Conservation (phyloP, 2,888 invertebrate genomes). For the Omphaloscelis lunosa region DNA sequence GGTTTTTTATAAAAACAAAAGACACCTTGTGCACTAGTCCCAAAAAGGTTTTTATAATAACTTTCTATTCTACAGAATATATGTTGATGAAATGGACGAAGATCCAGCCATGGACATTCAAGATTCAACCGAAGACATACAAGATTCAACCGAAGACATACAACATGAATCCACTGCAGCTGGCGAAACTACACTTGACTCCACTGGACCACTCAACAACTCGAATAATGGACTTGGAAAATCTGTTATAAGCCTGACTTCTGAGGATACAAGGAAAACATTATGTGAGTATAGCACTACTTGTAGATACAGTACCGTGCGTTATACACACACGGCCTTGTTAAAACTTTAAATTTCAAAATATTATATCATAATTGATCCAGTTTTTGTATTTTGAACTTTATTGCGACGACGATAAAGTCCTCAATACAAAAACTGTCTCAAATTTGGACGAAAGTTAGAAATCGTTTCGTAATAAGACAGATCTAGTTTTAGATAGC, state of each 20-base stretch:
- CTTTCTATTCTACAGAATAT: constrained; percentile 44
- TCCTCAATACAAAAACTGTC: not conserved
- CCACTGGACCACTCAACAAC: not conserved
- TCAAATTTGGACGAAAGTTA: not conserved
- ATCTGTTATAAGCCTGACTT: not conserved
- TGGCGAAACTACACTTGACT: not conserved
- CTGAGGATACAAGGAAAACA: constrained; percentile 1
- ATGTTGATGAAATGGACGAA: constrained; percentile 27
- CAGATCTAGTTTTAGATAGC: not conserved
- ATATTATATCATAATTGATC: not conserved
- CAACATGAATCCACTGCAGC: not conserved
- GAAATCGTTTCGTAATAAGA: not conserved
- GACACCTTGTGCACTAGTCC: no score
- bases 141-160: not conserved
- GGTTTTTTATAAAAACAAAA: not conserved
- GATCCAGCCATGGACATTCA: not conserved
- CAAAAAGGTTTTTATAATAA: not conserved
- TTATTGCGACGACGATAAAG: not conserved
- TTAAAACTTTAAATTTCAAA: not conserved
- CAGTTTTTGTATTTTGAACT: not conserved
- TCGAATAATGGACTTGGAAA: constrained; percentile 2
- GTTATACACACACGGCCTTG: not conserved
- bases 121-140: not conserved
- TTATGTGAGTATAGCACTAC: constrained; percentile 25
- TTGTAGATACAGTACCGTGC: not conserved